A percentile compares a stretch with the other conserved stretches of the same genome.
Evolutionary conservation across 1,140 invertebrate species (phyloP).

Genomic region (Ephestia elutella): DNA sequence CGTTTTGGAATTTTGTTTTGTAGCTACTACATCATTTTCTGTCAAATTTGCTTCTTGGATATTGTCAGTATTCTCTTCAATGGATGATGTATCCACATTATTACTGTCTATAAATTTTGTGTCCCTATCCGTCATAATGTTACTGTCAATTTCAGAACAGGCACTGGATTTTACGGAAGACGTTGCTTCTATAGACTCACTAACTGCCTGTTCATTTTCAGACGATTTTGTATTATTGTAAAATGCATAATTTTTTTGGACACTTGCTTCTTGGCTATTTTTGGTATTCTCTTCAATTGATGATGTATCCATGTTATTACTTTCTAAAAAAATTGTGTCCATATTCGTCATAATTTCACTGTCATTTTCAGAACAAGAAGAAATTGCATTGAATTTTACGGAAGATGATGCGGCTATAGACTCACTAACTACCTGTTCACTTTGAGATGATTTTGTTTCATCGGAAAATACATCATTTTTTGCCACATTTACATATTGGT

Average conservation of each 20-base stretch:
- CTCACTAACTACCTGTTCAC: too few species aligned
- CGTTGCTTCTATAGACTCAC: not conserved
- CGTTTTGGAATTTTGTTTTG: not conserved
- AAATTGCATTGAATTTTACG: too few species aligned
- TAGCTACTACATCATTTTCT: not conserved
- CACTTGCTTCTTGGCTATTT: too few species aligned
- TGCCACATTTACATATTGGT: not conserved
- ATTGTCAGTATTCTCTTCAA: not conserved
- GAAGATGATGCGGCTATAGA: too few species aligned
- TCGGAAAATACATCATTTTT: not conserved
- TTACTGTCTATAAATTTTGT: not conserved
- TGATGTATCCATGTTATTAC: too few species aligned
- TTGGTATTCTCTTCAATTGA: too few species aligned
- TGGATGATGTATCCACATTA: not conserved
- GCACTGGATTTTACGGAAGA: not conserved
- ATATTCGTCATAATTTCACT: too few species aligned
- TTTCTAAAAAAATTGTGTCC: too few species aligned
- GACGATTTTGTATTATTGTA: not conserved
- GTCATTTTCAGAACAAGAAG: too few species aligned
- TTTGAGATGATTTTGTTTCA: not conserved
- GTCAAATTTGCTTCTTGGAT: not conserved
- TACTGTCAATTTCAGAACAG: not conserved
- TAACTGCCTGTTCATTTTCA: not conserved
- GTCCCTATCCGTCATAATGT: not conserved
- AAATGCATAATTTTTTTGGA: too few species aligned